These are phyloP conservation scores for Nesidiocoris tenuis DNA, from an alignment of 2,888 invertebrate genomes.

Conservation along the genomic window DNA sequence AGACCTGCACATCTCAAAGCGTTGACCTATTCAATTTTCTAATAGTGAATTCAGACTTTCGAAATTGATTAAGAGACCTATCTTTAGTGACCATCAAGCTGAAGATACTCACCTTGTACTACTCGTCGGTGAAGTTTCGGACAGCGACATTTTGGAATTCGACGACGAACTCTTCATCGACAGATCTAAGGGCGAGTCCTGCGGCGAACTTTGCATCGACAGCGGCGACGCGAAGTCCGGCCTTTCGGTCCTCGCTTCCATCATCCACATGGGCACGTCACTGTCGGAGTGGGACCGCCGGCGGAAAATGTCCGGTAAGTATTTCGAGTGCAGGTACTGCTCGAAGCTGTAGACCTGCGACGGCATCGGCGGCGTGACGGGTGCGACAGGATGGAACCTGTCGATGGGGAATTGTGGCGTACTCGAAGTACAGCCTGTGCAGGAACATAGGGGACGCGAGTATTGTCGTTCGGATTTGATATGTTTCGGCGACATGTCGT, in stretches of 20 bases:
- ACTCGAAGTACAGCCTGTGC: conserved; percentile 49
- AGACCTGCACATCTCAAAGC: no score
- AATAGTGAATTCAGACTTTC: no score
- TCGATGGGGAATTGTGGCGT: conserved; percentile 54
- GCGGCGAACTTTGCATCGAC: conserved; percentile 58
- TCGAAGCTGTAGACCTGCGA: conserved; percentile 64
- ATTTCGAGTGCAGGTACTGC: conserved; percentile 65
- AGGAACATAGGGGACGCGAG: conserved; percentile 53
- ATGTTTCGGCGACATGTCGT: conserved; percentile 40
- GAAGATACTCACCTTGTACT: background rate
- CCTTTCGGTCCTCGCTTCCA: conserved; percentile 56
- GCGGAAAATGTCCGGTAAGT: conserved; percentile 64
- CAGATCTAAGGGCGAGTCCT: conserved; percentile 82
- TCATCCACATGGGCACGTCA: conserved; percentile 62
- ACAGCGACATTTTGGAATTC: conserved; percentile 44
- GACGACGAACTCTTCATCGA: conserved; percentile 64
- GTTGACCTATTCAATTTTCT: no score
- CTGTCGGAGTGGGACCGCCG: conserved; percentile 67
- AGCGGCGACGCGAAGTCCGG: conserved; percentile 52
- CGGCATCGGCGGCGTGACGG: conserved; percentile 60
- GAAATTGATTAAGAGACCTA: no score
- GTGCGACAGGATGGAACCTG: conserved; percentile 60
- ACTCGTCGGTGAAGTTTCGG: conserved; percentile 50
- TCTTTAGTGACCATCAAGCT: no score
- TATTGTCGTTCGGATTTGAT: conserved; percentile 44